phyloP scores from a whole-genome alignment of 2,888 invertebrate species.

The Anticlea derivata region DNA sequence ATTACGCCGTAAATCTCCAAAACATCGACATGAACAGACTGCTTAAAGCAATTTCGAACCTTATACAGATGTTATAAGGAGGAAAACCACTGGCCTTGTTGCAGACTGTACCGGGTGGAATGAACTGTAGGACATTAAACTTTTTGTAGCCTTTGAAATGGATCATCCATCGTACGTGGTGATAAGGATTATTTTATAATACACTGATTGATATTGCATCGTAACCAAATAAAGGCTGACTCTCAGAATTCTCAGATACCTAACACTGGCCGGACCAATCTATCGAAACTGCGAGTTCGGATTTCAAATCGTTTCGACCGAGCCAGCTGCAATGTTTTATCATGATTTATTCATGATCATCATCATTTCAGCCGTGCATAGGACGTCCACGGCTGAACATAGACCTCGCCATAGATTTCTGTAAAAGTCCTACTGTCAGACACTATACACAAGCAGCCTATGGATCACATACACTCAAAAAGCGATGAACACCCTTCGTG shows the following conservation, averaged over 20 bases:
- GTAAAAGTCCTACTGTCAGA: no score
- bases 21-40: slow-evolving; percentile 14
- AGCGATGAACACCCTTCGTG: no score
- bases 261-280: neutral
- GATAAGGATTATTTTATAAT: slow-evolving; percentile 25
- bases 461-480: no score
- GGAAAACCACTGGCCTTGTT: slow-evolving; percentile 1
- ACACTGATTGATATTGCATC: slow-evolving; percentile 3
- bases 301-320: slow-evolving; percentile 7
- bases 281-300: slow-evolving; percentile 7
- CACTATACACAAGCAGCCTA: no score
- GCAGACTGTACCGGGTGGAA: slow-evolving; percentile 38
- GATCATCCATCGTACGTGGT: slow-evolving; percentile 34
- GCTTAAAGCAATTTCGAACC: slow-evolving; percentile 12
- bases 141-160: slow-evolving; percentile 36
- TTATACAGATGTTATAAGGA: slow-evolving; percentile 21
- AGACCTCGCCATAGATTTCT: no score
- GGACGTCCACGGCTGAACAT: no score
- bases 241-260: neutral
- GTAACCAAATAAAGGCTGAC: slow-evolving; percentile 9
- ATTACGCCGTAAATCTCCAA: slow-evolving; percentile 37
- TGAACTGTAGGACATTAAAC: slow-evolving; percentile 47
- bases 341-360: no score
- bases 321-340: no score
- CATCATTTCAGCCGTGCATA: no score